Base-by-base conservation (phyloP, 2,888 invertebrate species). In the Idaea straminata region DNA sequence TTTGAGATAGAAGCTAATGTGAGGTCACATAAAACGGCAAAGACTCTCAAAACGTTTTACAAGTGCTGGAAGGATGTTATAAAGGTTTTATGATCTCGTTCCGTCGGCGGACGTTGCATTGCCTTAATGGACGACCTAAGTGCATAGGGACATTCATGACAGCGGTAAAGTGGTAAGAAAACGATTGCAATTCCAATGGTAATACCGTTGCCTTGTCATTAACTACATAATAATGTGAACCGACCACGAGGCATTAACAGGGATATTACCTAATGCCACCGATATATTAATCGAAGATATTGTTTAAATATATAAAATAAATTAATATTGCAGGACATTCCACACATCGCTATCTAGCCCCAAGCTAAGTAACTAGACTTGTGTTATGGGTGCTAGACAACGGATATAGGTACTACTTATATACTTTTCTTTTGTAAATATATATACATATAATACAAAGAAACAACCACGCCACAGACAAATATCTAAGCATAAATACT, bases 51-150 rank as follows among this genome's bases (percentile, higher is more conserved):
- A 91, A 87, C 89, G 91, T 82, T 91, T 91, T 91, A 92, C 91
- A 91, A 91, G 92, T 90, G 86, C 87, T 91, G 89, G 90, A 90
- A 91, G 91, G 91, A 91, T 91, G 91, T 91, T 90, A 89, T 92
- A 92, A 92, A 91, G 89, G 87, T 92, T 92, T 92, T 91, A 92
- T 85, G 90, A 88, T 86, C 88, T 84, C 88, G 88, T 90, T 89
- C 86, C 88, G 87, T 90, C 90, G 89, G 87, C 83, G 83, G 83
- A 84, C 85, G 87, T 81, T 92, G 91, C 92, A 89, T 83, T 84
- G 84, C 82, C 88, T 87, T 92, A 92, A 92, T 92, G 92, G 91
- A 89, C 87, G 88, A 87, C 83, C 90, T 92, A 91, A 92, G 92
- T 92, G 92, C 92, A 91, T 87, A 87, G 82, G 83, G 87, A 91